phyloP scores from a whole-genome alignment of 2,888 invertebrate genomes.

The Brachycybe producta region DNA sequence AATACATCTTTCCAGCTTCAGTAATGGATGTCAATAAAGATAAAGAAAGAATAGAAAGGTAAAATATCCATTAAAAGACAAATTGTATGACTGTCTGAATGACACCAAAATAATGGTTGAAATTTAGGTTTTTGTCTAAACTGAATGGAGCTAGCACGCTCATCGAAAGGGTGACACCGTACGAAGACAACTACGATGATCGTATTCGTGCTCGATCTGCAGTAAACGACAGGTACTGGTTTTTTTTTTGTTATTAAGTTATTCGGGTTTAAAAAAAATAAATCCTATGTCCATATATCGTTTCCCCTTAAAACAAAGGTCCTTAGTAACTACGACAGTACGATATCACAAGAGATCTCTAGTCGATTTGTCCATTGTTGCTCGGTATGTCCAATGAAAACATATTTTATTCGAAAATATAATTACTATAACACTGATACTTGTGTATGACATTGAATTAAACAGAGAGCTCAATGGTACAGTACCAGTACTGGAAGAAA shows the following conservation, averaged over 20 bases:
- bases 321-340: slow-evolving; percentile 12
- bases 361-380: slow-evolving; percentile 12
- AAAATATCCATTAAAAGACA: not conserved
- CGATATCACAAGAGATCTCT: slow-evolving; percentile 11
- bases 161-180: slow-evolving; percentile 59
- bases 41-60: slow-evolving; percentile 53
- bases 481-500: not conserved
- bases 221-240: too few species aligned
- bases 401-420: not conserved
- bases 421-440: not conserved
- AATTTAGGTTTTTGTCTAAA: slow-evolving; percentile 48
- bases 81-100: too few species aligned
- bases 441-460: not conserved
- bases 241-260: too few species aligned
- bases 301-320: too few species aligned
- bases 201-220: not conserved
- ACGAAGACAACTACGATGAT: slow-evolving; percentile 28
- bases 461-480: slow-evolving; percentile 9
- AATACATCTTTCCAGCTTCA: slow-evolving; percentile 56
- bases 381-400: slow-evolving; percentile 4
- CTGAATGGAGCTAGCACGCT: slow-evolving; percentile 67
- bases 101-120: too few species aligned
- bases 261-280: too few species aligned
- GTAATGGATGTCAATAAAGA: slow-evolving; percentile 52
- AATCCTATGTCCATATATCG: too few species aligned